Evolutionary conservation across 2,888 invertebrate species (phyloP).

Genomic region (Clostera curtula): DNA sequence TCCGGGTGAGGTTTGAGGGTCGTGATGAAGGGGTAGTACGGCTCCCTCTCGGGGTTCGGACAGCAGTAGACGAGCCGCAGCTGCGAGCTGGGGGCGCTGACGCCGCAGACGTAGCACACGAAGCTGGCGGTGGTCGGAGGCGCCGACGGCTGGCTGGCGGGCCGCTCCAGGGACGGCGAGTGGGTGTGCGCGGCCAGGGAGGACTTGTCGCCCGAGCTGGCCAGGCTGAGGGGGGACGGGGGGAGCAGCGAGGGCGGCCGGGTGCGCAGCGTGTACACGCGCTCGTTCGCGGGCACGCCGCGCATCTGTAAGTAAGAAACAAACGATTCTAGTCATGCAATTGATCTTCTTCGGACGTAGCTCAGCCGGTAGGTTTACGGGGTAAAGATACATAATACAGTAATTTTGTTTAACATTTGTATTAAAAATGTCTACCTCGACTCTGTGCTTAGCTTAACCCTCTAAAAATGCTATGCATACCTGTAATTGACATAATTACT

Average conservation of each 20-base stretch:
- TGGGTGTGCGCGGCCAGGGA: constrained; percentile 46
- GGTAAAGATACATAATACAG: too few species aligned
- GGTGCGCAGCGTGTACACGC: constrained; percentile 87
- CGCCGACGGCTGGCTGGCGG: constrained; percentile 36
- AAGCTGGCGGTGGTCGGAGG: constrained; percentile 70
- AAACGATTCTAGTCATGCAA: constrained; percentile 7
- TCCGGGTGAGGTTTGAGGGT: constrained; percentile 86
- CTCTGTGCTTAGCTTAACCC: too few species aligned
- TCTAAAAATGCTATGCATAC: too few species aligned
- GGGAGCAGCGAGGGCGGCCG: constrained; percentile 77
- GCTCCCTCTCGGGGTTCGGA: constrained; percentile 88
- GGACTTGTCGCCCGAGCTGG: constrained; percentile 63
- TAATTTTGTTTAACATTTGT: too few species aligned
- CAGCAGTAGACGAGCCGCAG: constrained; percentile 89
- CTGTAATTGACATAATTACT: too few species aligned
- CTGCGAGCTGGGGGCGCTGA: constrained; percentile 85
- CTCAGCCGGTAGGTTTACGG: too few species aligned
- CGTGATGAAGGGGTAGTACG: constrained; percentile 92
- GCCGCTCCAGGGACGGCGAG: constrained; percentile 46
- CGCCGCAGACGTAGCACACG: constrained; percentile 93
- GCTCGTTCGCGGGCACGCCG: constrained; percentile 83
- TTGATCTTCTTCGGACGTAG: too few species aligned
- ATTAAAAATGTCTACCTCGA: too few species aligned
- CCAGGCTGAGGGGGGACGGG: constrained; percentile 63
- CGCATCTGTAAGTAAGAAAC: constrained; percentile 65